These are phyloP conservation scores for Leptarthrus brevirostris DNA, from an alignment of 2,888 invertebrate species.

Conservation along the genomic window DNA sequence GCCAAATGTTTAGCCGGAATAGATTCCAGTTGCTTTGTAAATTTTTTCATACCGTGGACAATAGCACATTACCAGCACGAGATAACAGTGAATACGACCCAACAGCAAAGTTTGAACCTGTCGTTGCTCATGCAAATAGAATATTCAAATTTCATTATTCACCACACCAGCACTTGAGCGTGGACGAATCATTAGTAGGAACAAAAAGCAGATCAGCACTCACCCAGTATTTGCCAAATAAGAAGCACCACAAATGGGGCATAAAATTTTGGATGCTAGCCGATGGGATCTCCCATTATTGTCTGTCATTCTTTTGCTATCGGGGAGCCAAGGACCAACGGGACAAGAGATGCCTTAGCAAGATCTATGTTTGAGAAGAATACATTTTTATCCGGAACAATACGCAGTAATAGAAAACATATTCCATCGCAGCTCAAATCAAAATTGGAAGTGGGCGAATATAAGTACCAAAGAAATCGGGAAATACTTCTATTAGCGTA, in stretches of 20 bases:
- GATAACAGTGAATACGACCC: neutral
- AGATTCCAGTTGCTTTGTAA: constrained; percentile 24
- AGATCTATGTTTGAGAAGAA: neutral
- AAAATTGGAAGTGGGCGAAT: neutral
- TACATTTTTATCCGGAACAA: neutral
- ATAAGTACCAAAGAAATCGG: neutral
- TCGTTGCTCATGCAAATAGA: neutral
- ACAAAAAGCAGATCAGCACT: constrained; percentile 55
- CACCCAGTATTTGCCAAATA: constrained; percentile 57
- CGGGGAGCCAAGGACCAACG: neutral
- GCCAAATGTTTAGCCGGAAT: constrained; percentile 35
- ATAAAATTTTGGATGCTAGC: constrained; percentile 17
- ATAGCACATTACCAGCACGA: neutral
- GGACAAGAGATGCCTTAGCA: neutral
- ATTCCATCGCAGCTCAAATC: neutral
- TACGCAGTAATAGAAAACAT: constrained; percentile 9
- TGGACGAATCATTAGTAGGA: constrained; percentile 58
- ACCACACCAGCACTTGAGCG: constrained; percentile 52
- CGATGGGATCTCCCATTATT: neutral
- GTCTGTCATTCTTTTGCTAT: neutral
- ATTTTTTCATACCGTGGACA: neutral
- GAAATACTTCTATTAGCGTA: neutral
- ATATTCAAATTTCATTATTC: neutral
- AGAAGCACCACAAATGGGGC: constrained; percentile 56
- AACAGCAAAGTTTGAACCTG: neutral